Conservation (phyloP, 2,888 invertebrate species). For the Rhagonycha fulva region DNA sequence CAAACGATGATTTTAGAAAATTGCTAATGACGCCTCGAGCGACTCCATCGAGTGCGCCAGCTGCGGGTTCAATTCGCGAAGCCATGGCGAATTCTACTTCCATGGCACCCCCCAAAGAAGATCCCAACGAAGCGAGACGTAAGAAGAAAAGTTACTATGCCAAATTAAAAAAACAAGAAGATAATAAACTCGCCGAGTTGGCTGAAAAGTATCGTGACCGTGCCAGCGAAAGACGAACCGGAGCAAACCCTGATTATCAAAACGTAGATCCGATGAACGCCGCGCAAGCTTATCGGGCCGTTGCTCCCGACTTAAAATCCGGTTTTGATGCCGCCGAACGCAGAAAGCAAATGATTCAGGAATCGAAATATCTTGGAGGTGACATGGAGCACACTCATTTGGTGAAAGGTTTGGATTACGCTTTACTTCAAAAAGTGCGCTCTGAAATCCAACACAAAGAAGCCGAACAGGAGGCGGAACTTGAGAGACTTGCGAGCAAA, state of each 20-base stretch:
- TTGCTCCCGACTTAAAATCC: conserved; percentile 94
- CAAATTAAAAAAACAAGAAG: conserved; percentile 91
- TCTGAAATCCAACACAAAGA: conserved; percentile 87
- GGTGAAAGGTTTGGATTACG: conserved; percentile 90
- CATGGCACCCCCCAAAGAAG: conserved; percentile 60
- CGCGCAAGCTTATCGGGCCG: conserved; percentile 75
- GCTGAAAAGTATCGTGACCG: conserved; percentile 92
- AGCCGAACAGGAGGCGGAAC: conserved; percentile 80
- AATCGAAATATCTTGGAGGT: conserved; percentile 99
- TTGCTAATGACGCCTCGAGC: conserved; percentile 92
- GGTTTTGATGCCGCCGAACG: conserved; percentile 94
- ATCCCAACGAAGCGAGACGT: conserved; percentile 81
- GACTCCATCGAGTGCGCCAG: conserved; percentile 65
- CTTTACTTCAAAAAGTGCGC: conserved; percentile 87
- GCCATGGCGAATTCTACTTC: conserved; percentile 64
- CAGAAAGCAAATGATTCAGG: conserved; percentile 92
- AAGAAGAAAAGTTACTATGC: conserved; percentile 97
- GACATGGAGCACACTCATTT: conserved; percentile 99
- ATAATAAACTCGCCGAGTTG: conserved; percentile 90
- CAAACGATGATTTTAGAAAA: conserved; percentile 97
- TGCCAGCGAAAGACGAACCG: conserved; percentile 89
- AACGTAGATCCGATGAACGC: conserved; percentile 84
- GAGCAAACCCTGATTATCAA: conserved; percentile 78
- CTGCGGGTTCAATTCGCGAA: conserved; percentile 68
- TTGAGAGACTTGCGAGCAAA: conserved; percentile 72